Percentiles rank a stretch among this genome's conserved stretches.
phyloP scores from a whole-genome alignment of 2,797 vertebrate genomes.

The Malurus leucopterus region DNA sequence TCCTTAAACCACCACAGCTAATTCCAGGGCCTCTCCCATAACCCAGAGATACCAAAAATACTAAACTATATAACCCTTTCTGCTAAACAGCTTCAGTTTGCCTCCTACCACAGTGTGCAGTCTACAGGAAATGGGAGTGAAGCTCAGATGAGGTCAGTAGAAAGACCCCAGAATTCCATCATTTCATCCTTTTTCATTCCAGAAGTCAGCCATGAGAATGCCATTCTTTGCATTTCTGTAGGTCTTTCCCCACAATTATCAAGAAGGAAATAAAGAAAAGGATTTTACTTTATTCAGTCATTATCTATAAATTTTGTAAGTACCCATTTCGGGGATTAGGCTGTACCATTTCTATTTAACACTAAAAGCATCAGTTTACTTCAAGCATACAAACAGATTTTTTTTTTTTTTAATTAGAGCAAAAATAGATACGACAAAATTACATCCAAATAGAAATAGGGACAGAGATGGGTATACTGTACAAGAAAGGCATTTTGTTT shows the following conservation, averaged over 20 bases:
- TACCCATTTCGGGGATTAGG: fast-evolving
- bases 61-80: not conserved
- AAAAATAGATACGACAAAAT: not conserved
- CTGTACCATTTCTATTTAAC: not conserved
- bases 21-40: not conserved
- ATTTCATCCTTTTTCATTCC: not conserved
- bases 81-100: not conserved
- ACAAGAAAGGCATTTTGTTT: not conserved
- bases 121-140: fast-evolving
- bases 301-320: not conserved
- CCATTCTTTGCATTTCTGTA: not conserved
- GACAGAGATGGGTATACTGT: not conserved
- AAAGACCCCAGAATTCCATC: not conserved
- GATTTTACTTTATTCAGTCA: not conserved
- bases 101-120: not conserved
- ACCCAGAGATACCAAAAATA: not conserved
- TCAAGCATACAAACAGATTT: not conserved
- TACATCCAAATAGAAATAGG: not conserved
- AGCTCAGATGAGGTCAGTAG: not conserved
- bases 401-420: not conserved
- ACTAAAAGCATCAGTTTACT: not conserved
- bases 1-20: not conserved
- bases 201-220: not conserved
- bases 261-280: not conserved
- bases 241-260: not conserved